These are phyloP conservation scores for Nipponacmea schrenckii DNA, from an alignment of 2,888 invertebrate genomes.

Conservation along the genomic window DNA sequence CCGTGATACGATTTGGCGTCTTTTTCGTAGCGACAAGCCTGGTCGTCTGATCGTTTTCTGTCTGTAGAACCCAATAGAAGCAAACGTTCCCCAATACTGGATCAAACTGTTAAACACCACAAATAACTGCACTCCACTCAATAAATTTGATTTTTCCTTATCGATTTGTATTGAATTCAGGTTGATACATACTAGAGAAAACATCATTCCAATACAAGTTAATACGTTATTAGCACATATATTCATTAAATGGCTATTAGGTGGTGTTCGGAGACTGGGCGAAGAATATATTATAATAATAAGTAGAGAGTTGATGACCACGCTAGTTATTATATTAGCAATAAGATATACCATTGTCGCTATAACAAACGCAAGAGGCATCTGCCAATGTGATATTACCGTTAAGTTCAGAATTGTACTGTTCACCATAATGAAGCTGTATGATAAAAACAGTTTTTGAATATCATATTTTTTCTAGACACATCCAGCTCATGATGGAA, in stretches of 20 bases:
- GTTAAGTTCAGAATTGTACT: neutral
- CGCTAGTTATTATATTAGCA: conserved; percentile 23
- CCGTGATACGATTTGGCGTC: conserved; percentile 53
- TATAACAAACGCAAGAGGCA: conserved; percentile 15
- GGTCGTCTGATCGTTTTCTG: conserved; percentile 49
- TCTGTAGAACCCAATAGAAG: conserved; percentile 59
- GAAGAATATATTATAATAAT: conserved; percentile 55
- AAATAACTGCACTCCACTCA: conserved; percentile 56
- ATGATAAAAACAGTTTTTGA: too few relatives aligned
- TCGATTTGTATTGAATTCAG: conserved; percentile 26
- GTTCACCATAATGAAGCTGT: neutral
- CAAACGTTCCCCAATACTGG: conserved; percentile 60
- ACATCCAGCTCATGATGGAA: too few relatives aligned
- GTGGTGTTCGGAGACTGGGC: conserved; percentile 60
- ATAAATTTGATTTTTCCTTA: conserved; percentile 28
- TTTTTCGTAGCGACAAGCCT: conserved; percentile 39
- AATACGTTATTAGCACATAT: conserved; percentile 59
- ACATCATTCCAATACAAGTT: conserved; percentile 48
- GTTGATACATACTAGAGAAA: conserved; percentile 45
- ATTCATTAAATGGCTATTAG: conserved; percentile 61
- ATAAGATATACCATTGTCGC: conserved; percentile 20
- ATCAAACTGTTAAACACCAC: conserved; percentile 49
- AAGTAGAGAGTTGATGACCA: conserved; percentile 39
- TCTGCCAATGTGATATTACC: neutral
- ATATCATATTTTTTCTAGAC: too few relatives aligned